Percentiles rank a stretch among this genome's conserved stretches.
Conservation (phyloP, 2,113 vertebrate species). For the Vireo altiloquus region DNA sequence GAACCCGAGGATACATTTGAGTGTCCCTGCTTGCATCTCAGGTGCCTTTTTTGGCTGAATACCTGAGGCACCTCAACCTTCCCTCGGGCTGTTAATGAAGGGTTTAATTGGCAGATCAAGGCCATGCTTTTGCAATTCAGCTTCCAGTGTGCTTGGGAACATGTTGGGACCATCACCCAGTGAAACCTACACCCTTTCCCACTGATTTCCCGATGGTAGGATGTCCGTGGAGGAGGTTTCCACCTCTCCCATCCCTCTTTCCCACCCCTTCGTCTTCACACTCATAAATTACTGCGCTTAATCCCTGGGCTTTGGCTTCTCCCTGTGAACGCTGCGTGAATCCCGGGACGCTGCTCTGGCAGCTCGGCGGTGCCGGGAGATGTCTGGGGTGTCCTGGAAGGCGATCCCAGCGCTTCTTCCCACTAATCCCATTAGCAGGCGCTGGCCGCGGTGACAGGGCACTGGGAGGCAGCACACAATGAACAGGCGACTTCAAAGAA, state of each 20-base stretch:
- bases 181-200: not conserved
- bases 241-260: not conserved
- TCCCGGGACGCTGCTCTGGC: not conserved
- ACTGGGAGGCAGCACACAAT: not conserved
- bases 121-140: not conserved
- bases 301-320: not conserved
- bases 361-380: not conserved
- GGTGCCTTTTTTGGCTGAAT: not conserved
- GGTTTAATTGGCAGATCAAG: not conserved
- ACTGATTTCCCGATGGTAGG: not conserved
- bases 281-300: not conserved
- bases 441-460: not conserved
- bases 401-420: not conserved
- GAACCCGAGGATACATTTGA: not conserved
- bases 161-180: not conserved
- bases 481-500: conserved; percentile 21
- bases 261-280: not conserved
- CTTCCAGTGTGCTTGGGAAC: not conserved
- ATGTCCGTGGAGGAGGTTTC: not conserved
- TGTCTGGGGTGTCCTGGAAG: not conserved
- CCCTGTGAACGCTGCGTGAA: not conserved
- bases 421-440: conserved; percentile 9
- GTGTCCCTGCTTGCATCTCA: not conserved
- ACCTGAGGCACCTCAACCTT: not conserved
- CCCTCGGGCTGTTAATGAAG: not conserved